Conservation (phyloP, 2,888 invertebrate genomes). For the Sinopyrophorus schimmeli region DNA sequence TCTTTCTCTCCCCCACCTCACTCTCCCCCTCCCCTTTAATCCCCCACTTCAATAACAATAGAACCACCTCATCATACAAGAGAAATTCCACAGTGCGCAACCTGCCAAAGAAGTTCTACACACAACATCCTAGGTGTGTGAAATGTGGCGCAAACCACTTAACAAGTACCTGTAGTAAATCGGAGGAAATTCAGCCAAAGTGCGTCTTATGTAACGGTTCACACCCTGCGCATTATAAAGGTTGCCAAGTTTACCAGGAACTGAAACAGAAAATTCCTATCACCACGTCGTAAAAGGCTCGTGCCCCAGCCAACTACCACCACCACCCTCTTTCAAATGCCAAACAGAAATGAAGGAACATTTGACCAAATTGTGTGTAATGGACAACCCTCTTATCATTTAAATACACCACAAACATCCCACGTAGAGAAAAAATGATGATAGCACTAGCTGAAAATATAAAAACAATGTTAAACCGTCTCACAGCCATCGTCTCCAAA, state of each 20-base stretch:
- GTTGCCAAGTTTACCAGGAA: constrained; percentile 4
- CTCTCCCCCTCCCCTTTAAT: no score
- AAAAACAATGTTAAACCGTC: constrained; percentile 6
- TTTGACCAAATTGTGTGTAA: not conserved
- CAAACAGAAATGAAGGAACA: not conserved
- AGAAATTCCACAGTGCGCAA: no score
- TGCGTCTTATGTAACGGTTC: constrained; percentile 1
- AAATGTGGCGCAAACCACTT: constrained; percentile 4
- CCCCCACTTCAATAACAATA: no score
- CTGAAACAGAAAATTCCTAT: no score
- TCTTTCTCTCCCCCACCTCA: no score
- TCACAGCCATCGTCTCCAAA: constrained; percentile 5
- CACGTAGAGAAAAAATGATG: constrained; percentile 1
- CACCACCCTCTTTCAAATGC: no score
- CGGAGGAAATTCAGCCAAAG: constrained; percentile 3
- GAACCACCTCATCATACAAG: no score
- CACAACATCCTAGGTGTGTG: constrained; percentile 6
- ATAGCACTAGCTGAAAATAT: constrained; percentile 1
- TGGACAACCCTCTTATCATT: not conserved
- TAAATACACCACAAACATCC: not conserved
- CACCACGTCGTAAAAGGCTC: no score
- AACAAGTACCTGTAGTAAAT: constrained; percentile 2
- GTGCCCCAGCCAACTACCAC: no score
- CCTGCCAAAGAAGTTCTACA: no score
- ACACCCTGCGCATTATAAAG: constrained; percentile 9